Evolutionary conservation across 2,113 vertebrate species (phyloP).

Genomic region (Cacatua alba): DNA sequence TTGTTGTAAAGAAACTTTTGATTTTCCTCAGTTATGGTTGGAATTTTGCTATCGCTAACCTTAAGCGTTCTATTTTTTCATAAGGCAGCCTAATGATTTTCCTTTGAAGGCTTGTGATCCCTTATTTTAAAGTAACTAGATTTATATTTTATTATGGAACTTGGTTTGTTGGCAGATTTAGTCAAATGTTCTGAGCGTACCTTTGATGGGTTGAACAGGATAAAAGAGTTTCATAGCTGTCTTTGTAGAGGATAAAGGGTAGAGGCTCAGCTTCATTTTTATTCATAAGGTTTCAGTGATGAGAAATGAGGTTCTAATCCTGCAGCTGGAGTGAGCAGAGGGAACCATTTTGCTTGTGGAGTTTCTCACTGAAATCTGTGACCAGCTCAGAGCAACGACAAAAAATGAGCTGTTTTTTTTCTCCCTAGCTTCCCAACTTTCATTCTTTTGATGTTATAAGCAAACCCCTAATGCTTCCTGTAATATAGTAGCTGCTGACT

Average conservation of each 20-base stretch:
- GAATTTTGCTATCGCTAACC: neutral
- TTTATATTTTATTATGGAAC: conserved; percentile 53
- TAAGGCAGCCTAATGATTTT: conserved; percentile 25
- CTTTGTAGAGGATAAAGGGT: conserved; percentile 61
- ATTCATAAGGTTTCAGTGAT: conserved; percentile 31
- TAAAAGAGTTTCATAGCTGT: conserved; percentile 47
- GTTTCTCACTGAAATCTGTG: neutral
- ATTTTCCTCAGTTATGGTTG: neutral
- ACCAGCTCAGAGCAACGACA: neutral
- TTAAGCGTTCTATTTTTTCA: conserved; percentile 4
- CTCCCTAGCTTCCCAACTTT: neutral
- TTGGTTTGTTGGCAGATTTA: conserved; percentile 57
- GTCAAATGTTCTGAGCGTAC: conserved; percentile 35
- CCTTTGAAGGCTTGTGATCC: conserved; percentile 35
- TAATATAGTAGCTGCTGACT: neutral
- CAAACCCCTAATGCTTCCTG: neutral
- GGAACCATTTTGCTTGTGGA: neutral
- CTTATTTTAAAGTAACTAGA: conserved; percentile 39
- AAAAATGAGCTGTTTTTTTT: neutral
- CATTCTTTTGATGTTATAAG: neutral
- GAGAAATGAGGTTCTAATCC: conserved; percentile 44
- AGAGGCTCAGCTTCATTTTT: conserved; percentile 55
- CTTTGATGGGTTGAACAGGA: conserved; percentile 57
- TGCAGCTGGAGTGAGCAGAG: neutral
- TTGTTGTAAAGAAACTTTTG: neutral